phyloP scores from a whole-genome alignment of 2,888 invertebrate genomes.

The Hypena proboscidalis region DNA sequence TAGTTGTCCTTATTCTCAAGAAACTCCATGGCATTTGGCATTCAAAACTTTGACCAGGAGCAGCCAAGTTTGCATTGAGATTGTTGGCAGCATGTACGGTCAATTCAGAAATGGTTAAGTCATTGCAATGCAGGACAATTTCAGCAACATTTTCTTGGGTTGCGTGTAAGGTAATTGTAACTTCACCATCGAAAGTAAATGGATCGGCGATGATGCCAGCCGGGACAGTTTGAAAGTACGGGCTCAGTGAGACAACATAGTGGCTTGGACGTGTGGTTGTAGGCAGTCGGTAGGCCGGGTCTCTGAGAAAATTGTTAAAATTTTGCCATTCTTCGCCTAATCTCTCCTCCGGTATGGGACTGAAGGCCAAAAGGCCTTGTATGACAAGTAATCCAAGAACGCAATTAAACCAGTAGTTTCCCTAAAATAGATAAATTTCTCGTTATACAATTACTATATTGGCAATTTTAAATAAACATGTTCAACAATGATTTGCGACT shows the following conservation, averaged over 20 bases:
- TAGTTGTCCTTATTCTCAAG: conserved; percentile 53
- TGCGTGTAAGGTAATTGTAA: conserved; percentile 59
- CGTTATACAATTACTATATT: background rate
- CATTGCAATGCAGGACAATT: conserved; percentile 73
- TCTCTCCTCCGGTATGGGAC: conserved; percentile 51
- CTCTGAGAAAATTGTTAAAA: conserved; percentile 53
- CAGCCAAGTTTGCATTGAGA: conserved; percentile 34
- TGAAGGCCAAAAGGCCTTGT: conserved; percentile 57
- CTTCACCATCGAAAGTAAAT: conserved; percentile 76
- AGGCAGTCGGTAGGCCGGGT: conserved; percentile 74
- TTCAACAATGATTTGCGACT: background rate
- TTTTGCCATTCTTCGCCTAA: conserved; percentile 67
- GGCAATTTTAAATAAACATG: too few species aligned
- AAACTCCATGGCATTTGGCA: conserved; percentile 64
- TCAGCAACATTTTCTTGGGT: conserved; percentile 46
- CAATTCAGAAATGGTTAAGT: conserved; percentile 64
- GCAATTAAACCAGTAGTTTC: conserved; percentile 58
- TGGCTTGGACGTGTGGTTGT: conserved; percentile 73
- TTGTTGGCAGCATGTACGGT: conserved; percentile 54
- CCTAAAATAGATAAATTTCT: conserved; percentile 46
- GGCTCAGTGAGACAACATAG: conserved; percentile 83
- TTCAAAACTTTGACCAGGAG: conserved; percentile 41
- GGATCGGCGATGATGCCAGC: conserved; percentile 11
- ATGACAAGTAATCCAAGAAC: conserved; percentile 58
- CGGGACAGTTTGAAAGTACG: conserved; percentile 68